Evolutionary conservation across 2,888 invertebrate genomes (phyloP), one percentile per base, ranked within the genome.

Genomic region (Ophion costatus): DNA sequence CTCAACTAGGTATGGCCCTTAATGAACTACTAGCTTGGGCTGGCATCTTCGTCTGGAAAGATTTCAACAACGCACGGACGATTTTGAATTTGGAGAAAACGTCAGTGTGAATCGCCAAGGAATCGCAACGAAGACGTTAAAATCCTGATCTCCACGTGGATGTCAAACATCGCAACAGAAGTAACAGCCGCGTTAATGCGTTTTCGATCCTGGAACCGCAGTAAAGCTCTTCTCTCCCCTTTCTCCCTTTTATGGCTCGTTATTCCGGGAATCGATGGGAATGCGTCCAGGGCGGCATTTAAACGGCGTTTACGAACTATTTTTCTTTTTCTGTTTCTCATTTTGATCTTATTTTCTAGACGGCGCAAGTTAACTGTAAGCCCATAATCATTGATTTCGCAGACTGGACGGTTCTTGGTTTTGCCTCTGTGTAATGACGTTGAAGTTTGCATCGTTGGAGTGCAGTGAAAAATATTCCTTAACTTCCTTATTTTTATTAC

Each of bases 181-280:
- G 79, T 75, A 85, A 87, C 85, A 82, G 83, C 76, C 85, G 77
- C 63, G 87, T 90, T 90, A 90, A 88, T 89, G 89, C 88, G 88
- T 88, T 88, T 88, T 89, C 83, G 88, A 87, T 88, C 88, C 86
- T 89, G 89, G 90, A 90, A 90, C 88, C 82, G 85, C 84, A 88
- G 85, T 89, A 88, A 89, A 89, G 88, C 87, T 78, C 69, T n/a
- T 66, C 61, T 74, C 61, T 51, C 42, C 66, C 59, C 56, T 57
- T 33, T 73, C 56, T 87, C 88, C 88, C 88, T 89, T 91, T 91
- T 90, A 91, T 86, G 87, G 89, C 89, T 87, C 87, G 89, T 90
- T 89, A 90, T 90, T 90, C 90, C 87, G 83, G 87, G 90, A 90
- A 87, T 86, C 86, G 88, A 89, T 87, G 89, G 88, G 88, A 89